Conservation (phyloP, 2,797 vertebrate genomes). For the Enteromius trimaculatus region DNA sequence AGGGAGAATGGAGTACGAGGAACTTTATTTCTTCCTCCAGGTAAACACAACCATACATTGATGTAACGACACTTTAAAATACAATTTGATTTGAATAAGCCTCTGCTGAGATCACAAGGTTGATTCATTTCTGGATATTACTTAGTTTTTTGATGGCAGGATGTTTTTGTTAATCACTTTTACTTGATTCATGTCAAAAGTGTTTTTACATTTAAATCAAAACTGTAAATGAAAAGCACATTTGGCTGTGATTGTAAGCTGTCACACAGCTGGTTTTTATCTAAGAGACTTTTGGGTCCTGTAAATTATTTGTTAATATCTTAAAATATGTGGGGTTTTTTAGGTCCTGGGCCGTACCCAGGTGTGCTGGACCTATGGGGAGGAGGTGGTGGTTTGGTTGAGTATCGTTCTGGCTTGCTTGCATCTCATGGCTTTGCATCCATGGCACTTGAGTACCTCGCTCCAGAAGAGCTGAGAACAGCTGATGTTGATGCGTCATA, state of each 20-base stretch:
- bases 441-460: constrained; percentile 59
- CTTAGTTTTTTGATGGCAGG: too few relatives aligned
- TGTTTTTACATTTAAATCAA: not conserved
- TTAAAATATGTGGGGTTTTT: constrained; percentile 11
- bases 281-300: not conserved
- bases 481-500: not conserved
- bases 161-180: not conserved
- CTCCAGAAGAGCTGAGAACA: not conserved
- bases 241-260: not conserved
- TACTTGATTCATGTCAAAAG: not conserved
- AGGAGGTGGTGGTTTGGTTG: constrained; percentile 65
- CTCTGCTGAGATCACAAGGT: too few relatives aligned
- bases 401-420: constrained; percentile 64
- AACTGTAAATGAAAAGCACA: not conserved
- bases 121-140: too few relatives aligned
- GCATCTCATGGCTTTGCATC: constrained; percentile 64
- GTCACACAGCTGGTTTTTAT: not conserved
- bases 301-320: not conserved
- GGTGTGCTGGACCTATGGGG: constrained; percentile 66
- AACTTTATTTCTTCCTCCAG: constrained; percentile 60
- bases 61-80: not conserved
- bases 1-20: constrained; percentile 47
- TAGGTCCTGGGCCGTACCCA: constrained; percentile 62
- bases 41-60: constrained; percentile 39
- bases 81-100: not conserved